Evolutionary conservation across 37 sponge, comb jelly and placozoan genomes (phyloP), one percentile per base, ranked within the genome.

Genomic region (Beroe ovata): DNA sequence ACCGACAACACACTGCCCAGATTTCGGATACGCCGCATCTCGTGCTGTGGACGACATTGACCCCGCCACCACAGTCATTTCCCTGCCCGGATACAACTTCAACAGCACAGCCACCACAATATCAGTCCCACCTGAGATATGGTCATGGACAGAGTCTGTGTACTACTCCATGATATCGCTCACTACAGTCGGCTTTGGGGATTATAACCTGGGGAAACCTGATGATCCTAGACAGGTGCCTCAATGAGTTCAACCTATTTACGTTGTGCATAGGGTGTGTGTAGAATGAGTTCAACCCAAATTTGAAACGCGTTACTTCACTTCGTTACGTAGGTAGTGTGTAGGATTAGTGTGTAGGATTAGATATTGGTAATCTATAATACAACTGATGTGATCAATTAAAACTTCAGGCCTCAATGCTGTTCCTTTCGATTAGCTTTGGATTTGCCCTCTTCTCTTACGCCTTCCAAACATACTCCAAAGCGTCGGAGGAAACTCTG

Each of bases 371-470:
- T n/a, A n/a, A n/a, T n/a, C n/a, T n/a, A n/a, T n/a, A n/a, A n/a
- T n/a, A n/a, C n/a, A n/a, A n/a, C n/a, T n/a, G n/a, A n/a, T n/a
- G n/a, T n/a, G n/a, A 11, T 58, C 59, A 58, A 19, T 58, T 19
- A 58, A 58, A 11, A 11, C 21, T 61, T 61, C 63, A 61, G 63
- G 84, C 54, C 19, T 28, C 33, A 35, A n/a, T 36, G 28, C 4
- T 77, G 1, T 30, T 77, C 26, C 22, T 77, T 3, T 39, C 54
- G 1, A 77, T 77, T n/a, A 77, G 26, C 47, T 77, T 77, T 20
- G 84, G 84, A n/a, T 77, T 77, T 23, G 84, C 54, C 1, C 22
- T 77, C 1, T 77, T 77, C 84, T 32, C 84, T 25, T 77, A 77
- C 38, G 84, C 84, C 11, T 77, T 77, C 47, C 26, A 42, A 21